A percentile compares a stretch with the other conserved stretches of the same genome.
Conservation (phyloP, 2,797 vertebrate genomes). For the Propithecus deckenii region DNA sequence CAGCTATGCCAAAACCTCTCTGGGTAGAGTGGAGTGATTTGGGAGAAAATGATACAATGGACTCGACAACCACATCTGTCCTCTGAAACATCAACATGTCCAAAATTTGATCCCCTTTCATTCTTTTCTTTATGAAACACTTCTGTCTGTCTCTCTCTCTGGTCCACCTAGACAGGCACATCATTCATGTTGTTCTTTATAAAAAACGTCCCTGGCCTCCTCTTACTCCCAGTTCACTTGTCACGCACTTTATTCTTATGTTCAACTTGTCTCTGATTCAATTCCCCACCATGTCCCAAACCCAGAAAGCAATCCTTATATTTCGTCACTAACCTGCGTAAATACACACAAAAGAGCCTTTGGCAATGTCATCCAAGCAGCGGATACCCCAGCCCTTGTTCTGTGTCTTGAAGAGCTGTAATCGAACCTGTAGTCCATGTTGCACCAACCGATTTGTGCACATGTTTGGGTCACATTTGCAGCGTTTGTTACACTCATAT, state of each 20-base stretch:
- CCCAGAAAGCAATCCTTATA: not conserved
- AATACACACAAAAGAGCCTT: slow-evolving; percentile 98
- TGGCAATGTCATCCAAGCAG: slow-evolving; percentile 97
- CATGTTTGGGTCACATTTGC: slow-evolving; percentile 93
- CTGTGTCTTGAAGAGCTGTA: slow-evolving; percentile 98
- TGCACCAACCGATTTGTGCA: slow-evolving; percentile 97
- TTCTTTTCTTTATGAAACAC: not conserved
- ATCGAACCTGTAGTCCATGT: slow-evolving; percentile 96
- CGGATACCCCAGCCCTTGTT: slow-evolving; percentile 99
- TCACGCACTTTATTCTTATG: not conserved
- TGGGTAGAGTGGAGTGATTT: not conserved
- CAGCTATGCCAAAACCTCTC: not conserved
- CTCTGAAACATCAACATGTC: not conserved
- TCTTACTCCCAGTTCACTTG: not conserved
- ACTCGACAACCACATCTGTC: not conserved
- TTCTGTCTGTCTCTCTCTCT: not conserved
- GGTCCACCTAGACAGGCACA: too few species aligned
- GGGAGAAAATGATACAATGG: not conserved
- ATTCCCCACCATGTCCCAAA: not conserved
- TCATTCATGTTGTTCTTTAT: not conserved
- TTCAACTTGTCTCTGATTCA: not conserved
- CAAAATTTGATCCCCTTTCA: not conserved
- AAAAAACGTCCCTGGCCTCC: not conserved
- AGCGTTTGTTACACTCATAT: slow-evolving; percentile 97
- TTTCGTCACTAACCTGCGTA: slow-evolving; percentile 91